phyloP scores from a whole-genome alignment of 2,888 invertebrate species.

The Lumbricus terrestris region DNA sequence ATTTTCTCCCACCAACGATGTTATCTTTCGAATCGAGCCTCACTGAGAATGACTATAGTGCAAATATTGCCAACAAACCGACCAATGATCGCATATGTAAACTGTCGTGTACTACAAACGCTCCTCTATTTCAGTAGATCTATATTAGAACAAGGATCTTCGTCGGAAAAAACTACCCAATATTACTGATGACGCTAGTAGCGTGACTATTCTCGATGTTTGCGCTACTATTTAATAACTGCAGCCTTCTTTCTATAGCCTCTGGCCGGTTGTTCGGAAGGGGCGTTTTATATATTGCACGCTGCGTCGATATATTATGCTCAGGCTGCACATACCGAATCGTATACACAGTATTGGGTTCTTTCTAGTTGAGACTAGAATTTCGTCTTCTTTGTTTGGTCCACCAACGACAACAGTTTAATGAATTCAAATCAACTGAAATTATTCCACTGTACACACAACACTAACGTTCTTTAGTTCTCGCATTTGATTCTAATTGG shows the following conservation, averaged over 20 bases:
- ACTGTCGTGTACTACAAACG: not conserved
- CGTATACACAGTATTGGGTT: not conserved
- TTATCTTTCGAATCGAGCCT: not conserved
- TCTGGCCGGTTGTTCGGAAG: not conserved
- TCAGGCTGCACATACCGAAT: not conserved
- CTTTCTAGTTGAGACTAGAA: not conserved
- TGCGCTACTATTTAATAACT: too few relatives aligned
- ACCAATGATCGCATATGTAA: too few relatives aligned
- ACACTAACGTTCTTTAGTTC: not conserved
- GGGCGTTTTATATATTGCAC: not conserved
- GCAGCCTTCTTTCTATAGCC: not conserved
- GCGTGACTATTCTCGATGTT: too few relatives aligned
- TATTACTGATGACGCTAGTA: not conserved
- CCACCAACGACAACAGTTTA: not conserved
- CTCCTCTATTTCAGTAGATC: too few relatives aligned
- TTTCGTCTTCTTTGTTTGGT: not conserved
- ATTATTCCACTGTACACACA: not conserved
- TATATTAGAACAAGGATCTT: not conserved
- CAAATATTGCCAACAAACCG: too few relatives aligned
- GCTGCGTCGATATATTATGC: not conserved
- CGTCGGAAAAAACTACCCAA: not conserved
- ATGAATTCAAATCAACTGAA: not conserved
- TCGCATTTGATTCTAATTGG: not conserved
- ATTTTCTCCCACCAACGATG: not conserved
- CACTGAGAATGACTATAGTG: not conserved